A percentile compares a stretch with the other conserved stretches of the same genome.
Evolutionary conservation across 2,888 invertebrate species (phyloP).

Genomic region (Cryptosula pallasiana): DNA sequence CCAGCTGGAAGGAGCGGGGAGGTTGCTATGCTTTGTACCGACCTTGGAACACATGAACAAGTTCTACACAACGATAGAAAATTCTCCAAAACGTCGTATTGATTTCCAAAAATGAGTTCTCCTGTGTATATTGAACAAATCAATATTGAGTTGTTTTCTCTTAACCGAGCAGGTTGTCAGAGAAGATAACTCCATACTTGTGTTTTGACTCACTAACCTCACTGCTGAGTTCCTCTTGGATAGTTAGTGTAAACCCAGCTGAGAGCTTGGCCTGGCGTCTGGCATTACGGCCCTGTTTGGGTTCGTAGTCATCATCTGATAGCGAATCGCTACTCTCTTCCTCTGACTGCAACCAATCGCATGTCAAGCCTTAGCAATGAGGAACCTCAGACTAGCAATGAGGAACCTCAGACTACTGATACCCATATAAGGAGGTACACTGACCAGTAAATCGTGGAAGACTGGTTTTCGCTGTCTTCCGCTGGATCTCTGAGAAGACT

Average conservation of each 20-base stretch:
- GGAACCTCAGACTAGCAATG: neutral
- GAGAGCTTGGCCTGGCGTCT: neutral
- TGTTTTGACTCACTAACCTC: too few species aligned
- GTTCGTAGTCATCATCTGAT: neutral
- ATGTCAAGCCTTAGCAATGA: neutral
- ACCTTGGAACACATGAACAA: too few species aligned
- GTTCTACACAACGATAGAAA: too few species aligned
- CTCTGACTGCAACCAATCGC: neutral
- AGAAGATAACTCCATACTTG: too few species aligned
- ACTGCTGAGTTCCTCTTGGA: constrained; percentile 12
- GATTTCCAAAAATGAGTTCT: too few species aligned
- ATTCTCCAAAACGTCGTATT: too few species aligned
- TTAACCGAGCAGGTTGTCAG: too few species aligned
- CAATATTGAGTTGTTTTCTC: too few species aligned
- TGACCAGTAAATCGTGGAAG: neutral
- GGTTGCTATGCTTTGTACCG: too few species aligned
- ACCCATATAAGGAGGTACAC: too few species aligned
- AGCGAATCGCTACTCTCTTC: neutral
- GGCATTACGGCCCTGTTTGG: constrained; percentile 18
- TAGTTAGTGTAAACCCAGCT: neutral
- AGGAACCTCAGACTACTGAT: neutral
- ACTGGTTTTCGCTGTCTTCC: constrained; percentile 8
- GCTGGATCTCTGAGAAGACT: neutral
- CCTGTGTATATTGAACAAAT: too few species aligned
- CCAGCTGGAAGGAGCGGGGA: too few species aligned